Evolutionary conservation across 1,140 invertebrate species (phyloP).

Genomic region (Acyrthosiphon pisum): DNA sequence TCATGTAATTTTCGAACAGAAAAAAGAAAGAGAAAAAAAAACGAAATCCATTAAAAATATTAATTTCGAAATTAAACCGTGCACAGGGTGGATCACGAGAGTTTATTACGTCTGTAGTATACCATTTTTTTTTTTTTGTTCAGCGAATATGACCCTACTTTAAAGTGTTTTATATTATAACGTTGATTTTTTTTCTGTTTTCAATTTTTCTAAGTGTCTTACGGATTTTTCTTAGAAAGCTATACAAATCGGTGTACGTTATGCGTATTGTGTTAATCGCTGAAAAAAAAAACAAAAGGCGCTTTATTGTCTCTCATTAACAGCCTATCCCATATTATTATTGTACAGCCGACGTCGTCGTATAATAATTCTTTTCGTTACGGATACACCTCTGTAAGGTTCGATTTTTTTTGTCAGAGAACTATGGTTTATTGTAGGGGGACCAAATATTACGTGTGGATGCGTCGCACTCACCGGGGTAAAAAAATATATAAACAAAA

Average conservation of each 20-base stretch:
- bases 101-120: constrained; percentile 17
- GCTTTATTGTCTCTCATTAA: background rate
- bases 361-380: too few species aligned
- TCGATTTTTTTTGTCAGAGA: background rate
- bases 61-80: constrained; percentile 10
- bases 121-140: background rate
- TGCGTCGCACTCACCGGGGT: background rate
- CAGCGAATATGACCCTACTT: background rate
- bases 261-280: background rate
- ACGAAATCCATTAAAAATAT: constrained; percentile 21
- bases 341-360: background rate
- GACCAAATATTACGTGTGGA: background rate
- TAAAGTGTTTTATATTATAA: background rate
- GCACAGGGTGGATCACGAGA: background rate
- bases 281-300: background rate
- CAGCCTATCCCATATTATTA: background rate
- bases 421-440: background rate
- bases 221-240: background rate
- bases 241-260: background rate
- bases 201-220: background rate
- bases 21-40: background rate
- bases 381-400: background rate
- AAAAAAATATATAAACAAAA: background rate
- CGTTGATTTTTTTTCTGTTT: background rate
- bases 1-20: constrained; percentile 21